Conservation (phyloP, 2,888 invertebrate genomes). For the Cantharis nigra region DNA sequence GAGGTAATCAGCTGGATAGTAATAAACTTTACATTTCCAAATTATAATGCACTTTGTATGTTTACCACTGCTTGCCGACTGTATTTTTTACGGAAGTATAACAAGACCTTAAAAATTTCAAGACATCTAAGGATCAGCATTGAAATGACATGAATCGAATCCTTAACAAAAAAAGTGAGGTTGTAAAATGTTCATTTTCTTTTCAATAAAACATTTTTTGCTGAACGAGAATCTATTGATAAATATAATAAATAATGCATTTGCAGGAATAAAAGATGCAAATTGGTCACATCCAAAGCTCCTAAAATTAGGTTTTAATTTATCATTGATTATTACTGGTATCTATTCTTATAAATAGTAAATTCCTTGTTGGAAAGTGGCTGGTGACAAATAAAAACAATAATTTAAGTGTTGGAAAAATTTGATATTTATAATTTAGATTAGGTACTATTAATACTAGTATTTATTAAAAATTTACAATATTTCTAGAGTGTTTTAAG, state of each 20-base stretch:
- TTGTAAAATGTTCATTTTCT: too few species aligned
- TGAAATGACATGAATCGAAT: too few species aligned
- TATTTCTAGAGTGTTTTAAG: background rate
- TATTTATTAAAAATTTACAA: background rate
- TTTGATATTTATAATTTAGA: background rate
- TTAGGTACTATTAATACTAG: background rate
- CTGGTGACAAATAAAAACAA: background rate
- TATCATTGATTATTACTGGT: background rate
- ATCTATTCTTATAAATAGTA: background rate
- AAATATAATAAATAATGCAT: background rate
- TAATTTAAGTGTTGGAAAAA: background rate
- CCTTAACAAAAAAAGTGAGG: too few species aligned
- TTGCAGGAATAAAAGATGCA: background rate
- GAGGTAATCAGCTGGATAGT: too few species aligned
- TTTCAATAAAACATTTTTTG: background rate
- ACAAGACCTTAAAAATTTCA: too few species aligned
- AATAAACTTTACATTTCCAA: too few species aligned
- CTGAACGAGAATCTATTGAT: background rate
- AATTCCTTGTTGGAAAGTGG: background rate
- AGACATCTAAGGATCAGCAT: too few species aligned
- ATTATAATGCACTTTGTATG: too few species aligned
- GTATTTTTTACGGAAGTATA: too few species aligned
- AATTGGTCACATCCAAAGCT: background rate
- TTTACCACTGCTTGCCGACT: too few species aligned
- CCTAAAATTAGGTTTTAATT: background rate